Evolutionary conservation across 2,113 vertebrate genomes (phyloP).

Genomic region (Malaclemys terrapin): DNA sequence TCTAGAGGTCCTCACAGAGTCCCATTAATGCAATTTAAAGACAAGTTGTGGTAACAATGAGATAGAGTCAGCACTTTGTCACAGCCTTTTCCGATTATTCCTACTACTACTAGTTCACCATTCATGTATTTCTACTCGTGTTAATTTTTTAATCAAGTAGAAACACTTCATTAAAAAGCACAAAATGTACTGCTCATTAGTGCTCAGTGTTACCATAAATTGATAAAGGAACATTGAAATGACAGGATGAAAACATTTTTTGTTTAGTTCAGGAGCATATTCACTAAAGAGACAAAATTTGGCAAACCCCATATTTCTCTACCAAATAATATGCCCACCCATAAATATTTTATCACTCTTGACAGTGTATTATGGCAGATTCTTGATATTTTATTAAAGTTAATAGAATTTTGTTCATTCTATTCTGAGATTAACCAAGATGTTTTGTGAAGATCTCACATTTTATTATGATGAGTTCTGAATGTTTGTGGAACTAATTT

Average conservation of each 20-base stretch:
- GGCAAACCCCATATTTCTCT: background rate
- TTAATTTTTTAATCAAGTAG: background rate
- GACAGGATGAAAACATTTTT: background rate
- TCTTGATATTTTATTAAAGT: background rate
- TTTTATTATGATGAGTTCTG: background rate
- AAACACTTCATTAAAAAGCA: constrained; percentile 36
- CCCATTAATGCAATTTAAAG: background rate
- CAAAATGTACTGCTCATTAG: background rate
- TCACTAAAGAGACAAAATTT: background rate
- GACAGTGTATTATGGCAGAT: background rate
- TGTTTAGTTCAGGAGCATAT: background rate
- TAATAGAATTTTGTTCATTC: background rate
- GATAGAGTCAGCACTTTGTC: background rate
- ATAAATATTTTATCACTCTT: background rate
- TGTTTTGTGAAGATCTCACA: background rate
- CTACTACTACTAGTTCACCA: background rate
- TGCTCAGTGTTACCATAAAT: background rate
- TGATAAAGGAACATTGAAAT: constrained; percentile 9
- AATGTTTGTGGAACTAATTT: background rate
- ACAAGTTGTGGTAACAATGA: background rate
- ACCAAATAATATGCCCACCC: background rate
- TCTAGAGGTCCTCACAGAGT: background rate
- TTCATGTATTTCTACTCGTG: background rate
- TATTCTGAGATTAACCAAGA: background rate
- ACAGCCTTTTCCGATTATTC: background rate